These are phyloP conservation scores for Rhinolophus ferrumequinum DNA, from an alignment of 2,113 vertebrate genomes.

Conservation along the genomic window DNA sequence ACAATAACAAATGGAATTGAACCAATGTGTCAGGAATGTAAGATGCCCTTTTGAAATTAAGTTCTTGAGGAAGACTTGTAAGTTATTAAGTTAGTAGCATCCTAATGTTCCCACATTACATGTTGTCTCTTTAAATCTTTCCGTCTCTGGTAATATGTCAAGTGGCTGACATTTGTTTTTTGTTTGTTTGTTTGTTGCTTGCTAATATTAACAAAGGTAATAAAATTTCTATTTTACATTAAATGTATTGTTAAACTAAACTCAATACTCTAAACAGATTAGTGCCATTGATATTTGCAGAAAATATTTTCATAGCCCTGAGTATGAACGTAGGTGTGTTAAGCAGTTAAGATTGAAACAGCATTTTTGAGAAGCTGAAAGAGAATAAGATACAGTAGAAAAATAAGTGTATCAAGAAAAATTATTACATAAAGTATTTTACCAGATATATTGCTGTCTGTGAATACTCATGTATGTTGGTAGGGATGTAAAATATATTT, in stretches of 20 bases:
- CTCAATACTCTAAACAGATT: not conserved
- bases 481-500: not conserved
- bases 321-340: not conserved
- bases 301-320: not conserved
- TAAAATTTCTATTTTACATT: not conserved
- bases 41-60: not conserved
- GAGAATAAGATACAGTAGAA: not conserved
- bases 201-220: slow-evolving; percentile 24
- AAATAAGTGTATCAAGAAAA: not conserved
- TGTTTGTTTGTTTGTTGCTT: not conserved
- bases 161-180: not conserved
- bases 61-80: not conserved
- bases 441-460: not conserved
- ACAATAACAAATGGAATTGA: not conserved
- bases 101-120: not conserved
- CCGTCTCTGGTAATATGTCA: not conserved
- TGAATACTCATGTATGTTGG: not conserved
- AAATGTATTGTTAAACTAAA: not conserved
- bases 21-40: slow-evolving; percentile 21
- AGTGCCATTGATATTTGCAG: not conserved
- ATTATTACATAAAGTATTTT: not conserved
- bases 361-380: not conserved
- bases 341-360: not conserved
- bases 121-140: not conserved
- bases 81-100: not conserved